Evolutionary conservation across 2,797 vertebrate species (phyloP), one percentile per base, ranked within the genome.

Genomic region (Moxostoma hubbsi): DNA sequence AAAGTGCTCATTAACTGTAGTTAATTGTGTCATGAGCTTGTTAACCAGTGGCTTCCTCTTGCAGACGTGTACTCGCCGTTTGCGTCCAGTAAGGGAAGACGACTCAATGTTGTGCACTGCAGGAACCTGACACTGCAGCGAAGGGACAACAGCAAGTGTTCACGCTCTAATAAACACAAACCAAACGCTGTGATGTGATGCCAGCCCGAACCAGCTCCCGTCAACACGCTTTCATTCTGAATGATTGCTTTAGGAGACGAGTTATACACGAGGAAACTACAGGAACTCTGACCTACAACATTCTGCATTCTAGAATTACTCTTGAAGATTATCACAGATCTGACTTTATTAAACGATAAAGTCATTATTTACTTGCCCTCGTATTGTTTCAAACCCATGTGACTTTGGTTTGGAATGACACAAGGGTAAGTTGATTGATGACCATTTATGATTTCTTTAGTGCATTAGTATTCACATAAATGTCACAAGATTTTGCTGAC

Each of bases 61-160:
- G 50, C 89, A 99, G 97, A 99, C 87, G 92, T 89, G 9, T 97
- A 93, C 85, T 97, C 97, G 2, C 97, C 98, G 0, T 99, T 99
- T 89, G 95, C 96, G 66, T 95, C 91, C 75, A 94, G 95, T 86
- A 94, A 82, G n/a, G 96, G 97, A 16, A 95, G 93, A 92, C 95
- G 97, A 86, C 85, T 93, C 87, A 99, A 98, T 90, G 85, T 94
- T 0, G 79, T 86, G 49, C 93, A 95, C 5, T 93, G 90, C 81
- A 94, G 97, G 86, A 96, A 91, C 75, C 79, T 99, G 84, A 94
- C 87, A 10, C 93, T 99, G 4, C 93, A 93, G 88, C 93, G 97
- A 84, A 95, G 94, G 79, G 91, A 96, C 86, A 93, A 92, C 55
- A 92, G 97, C 98, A 92, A 95, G 96, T 93, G 55, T n/a, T 67